These are phyloP conservation scores for Gallinago media DNA, from an alignment of 2,113 vertebrate genomes.

Conservation along the genomic window DNA sequence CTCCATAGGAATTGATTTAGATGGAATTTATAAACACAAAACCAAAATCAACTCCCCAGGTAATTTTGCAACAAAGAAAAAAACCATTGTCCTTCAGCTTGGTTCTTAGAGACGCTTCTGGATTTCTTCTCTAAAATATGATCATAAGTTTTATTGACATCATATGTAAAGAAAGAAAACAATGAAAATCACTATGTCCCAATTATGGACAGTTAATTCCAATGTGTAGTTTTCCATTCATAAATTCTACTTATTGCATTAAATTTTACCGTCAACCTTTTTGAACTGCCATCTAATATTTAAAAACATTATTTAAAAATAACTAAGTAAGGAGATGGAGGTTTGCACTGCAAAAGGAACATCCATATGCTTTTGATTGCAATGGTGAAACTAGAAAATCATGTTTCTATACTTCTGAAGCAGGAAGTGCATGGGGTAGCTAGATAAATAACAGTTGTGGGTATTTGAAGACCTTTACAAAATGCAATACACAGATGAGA, in stretches of 20 bases:
- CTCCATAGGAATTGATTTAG: background rate
- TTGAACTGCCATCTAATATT: background rate
- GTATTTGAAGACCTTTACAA: background rate
- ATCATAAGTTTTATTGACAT: background rate
- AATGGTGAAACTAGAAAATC: background rate
- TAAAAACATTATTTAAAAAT: background rate
- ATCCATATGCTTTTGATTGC: background rate
- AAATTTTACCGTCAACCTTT: background rate
- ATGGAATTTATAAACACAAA: background rate
- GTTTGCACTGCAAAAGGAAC: background rate
- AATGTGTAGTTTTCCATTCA: background rate
- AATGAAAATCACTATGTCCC: background rate
- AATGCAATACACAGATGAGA: background rate
- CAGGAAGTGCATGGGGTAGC: background rate
- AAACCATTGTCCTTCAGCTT: background rate
- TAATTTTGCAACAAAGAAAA: background rate
- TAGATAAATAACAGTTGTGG: background rate
- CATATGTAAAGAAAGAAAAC: background rate
- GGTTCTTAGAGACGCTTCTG: background rate
- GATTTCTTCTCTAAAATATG: background rate
- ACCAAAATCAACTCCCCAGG: background rate
- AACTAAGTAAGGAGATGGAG: background rate
- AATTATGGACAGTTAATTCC: background rate
- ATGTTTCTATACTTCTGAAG: background rate
- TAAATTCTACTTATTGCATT: background rate